Evolutionary conservation across 2,888 invertebrate species (phyloP).

Genomic region (Leptinotarsa rubiginosa): DNA sequence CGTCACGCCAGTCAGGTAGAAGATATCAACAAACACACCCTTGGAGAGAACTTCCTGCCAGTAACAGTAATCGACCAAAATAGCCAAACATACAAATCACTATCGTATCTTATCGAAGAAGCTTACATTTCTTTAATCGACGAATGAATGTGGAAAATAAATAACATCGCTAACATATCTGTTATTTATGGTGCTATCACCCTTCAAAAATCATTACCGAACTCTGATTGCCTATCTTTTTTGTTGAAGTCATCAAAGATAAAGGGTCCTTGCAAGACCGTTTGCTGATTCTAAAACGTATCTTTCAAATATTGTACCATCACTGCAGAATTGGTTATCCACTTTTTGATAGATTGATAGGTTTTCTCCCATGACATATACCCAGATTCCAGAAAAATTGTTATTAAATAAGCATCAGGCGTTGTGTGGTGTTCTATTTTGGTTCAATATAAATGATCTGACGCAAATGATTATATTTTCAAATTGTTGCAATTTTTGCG

Average conservation of each 20-base stretch:
- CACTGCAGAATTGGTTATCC: no score
- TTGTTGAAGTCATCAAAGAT: neutral
- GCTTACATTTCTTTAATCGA: neutral
- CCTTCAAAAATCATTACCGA: conserved; percentile 11
- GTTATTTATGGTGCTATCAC: conserved; percentile 19
- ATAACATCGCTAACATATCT: conserved; percentile 5
- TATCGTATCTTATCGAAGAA: conserved; percentile 1
- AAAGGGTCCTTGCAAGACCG: neutral
- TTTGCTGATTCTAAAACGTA: neutral
- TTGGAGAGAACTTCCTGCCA: neutral
- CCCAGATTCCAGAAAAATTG: no score
- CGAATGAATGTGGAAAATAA: conserved; percentile 17
- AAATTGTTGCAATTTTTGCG: no score
- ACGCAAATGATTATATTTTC: no score
- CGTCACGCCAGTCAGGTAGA: neutral
- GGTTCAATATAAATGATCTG: no score
- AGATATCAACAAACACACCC: neutral
- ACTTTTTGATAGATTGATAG: no score
- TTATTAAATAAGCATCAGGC: no score
- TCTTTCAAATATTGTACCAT: neutral
- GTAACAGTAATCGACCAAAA: neutral
- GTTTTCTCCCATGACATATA: no score
- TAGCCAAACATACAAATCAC: neutral
- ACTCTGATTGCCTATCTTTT: conserved; percentile 7
- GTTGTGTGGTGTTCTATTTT: no score